Evolutionary conservation across 2,797 vertebrate genomes (phyloP).

Genomic region (Crenichthys baileyi): DNA sequence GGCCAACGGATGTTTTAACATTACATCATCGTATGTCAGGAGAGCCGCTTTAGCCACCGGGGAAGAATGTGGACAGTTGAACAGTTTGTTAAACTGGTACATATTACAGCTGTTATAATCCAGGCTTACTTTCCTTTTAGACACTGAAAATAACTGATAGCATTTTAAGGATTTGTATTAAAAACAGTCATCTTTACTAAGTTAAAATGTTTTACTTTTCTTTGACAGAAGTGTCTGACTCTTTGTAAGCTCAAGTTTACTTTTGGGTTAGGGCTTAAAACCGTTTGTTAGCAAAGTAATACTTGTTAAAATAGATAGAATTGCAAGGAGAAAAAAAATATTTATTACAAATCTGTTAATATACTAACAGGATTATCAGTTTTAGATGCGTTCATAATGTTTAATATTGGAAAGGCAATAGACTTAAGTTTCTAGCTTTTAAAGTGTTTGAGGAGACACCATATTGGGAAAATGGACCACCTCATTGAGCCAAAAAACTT

Average conservation of each 20-base stretch:
- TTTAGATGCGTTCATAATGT: neutral
- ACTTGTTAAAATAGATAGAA: neutral
- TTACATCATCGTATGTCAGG: neutral
- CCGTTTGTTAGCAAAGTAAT: neutral
- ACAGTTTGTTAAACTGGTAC: no score
- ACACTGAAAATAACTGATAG: no score
- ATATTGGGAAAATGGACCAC: neutral
- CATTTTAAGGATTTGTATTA: no score
- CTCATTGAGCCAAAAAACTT: neutral
- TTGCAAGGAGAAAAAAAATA: neutral
- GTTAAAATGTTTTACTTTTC: no score
- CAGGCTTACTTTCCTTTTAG: no score
- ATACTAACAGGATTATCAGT: neutral
- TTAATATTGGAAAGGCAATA: neutral
- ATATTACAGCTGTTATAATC: no score
- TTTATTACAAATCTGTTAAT: neutral
- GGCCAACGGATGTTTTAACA: no score
- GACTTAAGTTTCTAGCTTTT: neutral
- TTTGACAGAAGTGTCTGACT: neutral
- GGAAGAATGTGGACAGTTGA: neutral
- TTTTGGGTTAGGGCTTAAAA: neutral
- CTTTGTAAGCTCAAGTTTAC: neutral
- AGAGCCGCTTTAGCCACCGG: neutral
- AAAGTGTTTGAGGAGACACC: neutral
- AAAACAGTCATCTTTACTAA: no score